Evolutionary conservation across 2,888 invertebrate species (phyloP).

Genomic region (Liodrosophila aerea): DNA sequence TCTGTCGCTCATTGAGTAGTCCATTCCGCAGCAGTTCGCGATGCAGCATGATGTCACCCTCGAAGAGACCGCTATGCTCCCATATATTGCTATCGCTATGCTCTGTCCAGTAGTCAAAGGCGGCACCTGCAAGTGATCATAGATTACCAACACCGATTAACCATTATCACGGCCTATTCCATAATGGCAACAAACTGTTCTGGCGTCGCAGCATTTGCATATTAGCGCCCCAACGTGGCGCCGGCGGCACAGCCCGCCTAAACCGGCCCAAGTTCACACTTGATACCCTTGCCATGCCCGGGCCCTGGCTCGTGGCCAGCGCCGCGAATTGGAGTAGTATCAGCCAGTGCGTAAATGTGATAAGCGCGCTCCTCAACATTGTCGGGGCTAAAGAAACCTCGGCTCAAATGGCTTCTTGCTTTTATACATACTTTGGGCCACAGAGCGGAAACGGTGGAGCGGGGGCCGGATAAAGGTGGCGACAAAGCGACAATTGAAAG

Average conservation of each 20-base stretch:
- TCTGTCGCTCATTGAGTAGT: constrained; percentile 81
- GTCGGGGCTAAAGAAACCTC: constrained; percentile 56
- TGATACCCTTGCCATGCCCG: constrained; percentile 8
- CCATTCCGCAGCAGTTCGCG: constrained; percentile 82
- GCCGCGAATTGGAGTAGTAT: not conserved
- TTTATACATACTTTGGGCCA: constrained; percentile 47
- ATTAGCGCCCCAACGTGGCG: constrained; percentile 76
- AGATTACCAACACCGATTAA: not conserved
- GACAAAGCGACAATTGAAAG: constrained; percentile 52
- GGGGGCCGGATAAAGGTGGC: constrained; percentile 13
- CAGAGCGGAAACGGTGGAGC: constrained; percentile 1
- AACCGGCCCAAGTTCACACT: constrained; percentile 39
- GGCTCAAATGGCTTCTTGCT: constrained; percentile 40
- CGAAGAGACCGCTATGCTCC: constrained; percentile 85
- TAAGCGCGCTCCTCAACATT: constrained; percentile 50
- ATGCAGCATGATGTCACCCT: constrained; percentile 85
- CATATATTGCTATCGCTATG: constrained; percentile 83
- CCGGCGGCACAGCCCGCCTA: constrained; percentile 69
- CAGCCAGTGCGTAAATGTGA: constrained; percentile 22
- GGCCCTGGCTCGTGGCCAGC: constrained; percentile 8
- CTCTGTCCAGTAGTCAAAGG: constrained; percentile 83
- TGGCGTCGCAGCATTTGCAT: constrained; percentile 76
- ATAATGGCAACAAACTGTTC: constrained; percentile 76
- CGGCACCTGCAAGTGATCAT: constrained; percentile 59
- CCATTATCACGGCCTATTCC: not conserved